Percentiles rank a stretch among this genome's conserved stretches.
Conservation (phyloP, 53 echinoderm and acorn worm genomes). For the Holothuria scabra region DNA sequence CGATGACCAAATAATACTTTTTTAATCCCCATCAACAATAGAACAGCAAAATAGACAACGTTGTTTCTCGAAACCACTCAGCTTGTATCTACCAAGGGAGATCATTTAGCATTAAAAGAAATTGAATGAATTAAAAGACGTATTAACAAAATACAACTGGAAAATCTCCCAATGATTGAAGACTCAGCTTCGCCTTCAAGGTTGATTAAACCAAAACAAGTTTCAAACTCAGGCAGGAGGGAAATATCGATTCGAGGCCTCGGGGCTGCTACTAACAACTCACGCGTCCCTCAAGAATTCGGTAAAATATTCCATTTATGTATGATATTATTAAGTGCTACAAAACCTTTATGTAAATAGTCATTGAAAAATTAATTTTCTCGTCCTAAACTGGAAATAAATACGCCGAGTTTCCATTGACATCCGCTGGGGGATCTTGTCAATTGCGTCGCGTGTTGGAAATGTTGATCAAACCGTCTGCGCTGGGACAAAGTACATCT, state of each 20-base stretch:
- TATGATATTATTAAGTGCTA: constrained; percentile 46
- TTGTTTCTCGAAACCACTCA: constrained; percentile 40
- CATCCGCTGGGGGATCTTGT: constrained; percentile 37
- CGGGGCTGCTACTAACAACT: constrained; percentile 37
- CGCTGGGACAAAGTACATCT: constrained; percentile 3
- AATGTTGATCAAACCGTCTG: constrained; percentile 17
- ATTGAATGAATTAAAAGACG: constrained; percentile 46
- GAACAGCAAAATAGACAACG: constrained; percentile 34
- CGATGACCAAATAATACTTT: constrained; percentile 38
- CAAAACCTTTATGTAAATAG: constrained; percentile 47
- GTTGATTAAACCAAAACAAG: constrained; percentile 47
- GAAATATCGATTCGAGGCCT: constrained; percentile 16
- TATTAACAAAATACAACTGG: constrained; percentile 44
- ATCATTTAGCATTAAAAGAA: constrained; percentile 37
- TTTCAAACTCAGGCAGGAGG: background rate
- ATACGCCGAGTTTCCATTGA: constrained; percentile 32
- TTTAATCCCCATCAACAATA: constrained; percentile 35
- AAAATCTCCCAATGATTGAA: constrained; percentile 37
- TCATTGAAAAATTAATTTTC: constrained; percentile 45
- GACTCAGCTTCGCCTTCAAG: constrained; percentile 30
- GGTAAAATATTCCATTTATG: constrained; percentile 47
- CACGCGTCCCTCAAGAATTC: constrained; percentile 41
- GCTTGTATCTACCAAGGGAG: constrained; percentile 23
- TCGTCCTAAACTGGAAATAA: constrained; percentile 42
- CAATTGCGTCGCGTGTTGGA: constrained; percentile 41